Conservation (phyloP, 2,113 vertebrate species). For the Acrocephalus arundinaceus region DNA sequence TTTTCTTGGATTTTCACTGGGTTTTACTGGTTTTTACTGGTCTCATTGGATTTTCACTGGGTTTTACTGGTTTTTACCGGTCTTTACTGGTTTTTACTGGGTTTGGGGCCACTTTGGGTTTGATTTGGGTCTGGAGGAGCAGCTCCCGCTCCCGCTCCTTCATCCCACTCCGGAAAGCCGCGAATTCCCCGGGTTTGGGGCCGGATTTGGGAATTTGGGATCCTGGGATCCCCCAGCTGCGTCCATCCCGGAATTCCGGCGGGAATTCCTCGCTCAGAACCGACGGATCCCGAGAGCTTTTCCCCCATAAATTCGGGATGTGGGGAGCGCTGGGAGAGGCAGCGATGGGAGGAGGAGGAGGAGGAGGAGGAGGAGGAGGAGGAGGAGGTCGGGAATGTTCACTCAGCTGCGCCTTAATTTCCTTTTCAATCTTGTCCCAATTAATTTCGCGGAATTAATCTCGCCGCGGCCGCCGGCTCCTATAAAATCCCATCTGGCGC, state of each 20-base stretch:
- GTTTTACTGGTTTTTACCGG: not conserved
- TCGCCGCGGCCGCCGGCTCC: constrained; percentile 71
- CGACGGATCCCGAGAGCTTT: constrained; percentile 60
- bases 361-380: constrained; percentile 39
- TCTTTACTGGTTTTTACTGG: not conserved
- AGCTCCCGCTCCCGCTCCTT: rapidly evolving
- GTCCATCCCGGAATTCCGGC: not conserved
- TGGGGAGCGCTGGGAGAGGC: not conserved
- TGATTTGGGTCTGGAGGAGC: not conserved
- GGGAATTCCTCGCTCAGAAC: constrained; percentile 63
- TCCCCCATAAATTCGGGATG: constrained; percentile 27
- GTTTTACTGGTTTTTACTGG: not conserved
- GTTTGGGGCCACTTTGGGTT: not conserved
- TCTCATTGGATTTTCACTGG: no score
- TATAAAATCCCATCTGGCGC: constrained; percentile 84
- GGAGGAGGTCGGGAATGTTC: constrained; percentile 72
- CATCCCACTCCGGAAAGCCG: rapidly evolving
- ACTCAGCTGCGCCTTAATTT: constrained; percentile 83
- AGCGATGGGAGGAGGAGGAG: not conserved
- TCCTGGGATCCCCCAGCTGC: not conserved
- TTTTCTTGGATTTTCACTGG: no score
- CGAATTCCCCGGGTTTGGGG: rapidly evolving
- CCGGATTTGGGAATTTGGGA: rapidly evolving
- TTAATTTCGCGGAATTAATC: constrained; percentile 91
- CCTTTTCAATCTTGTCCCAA: constrained; percentile 92